A percentile compares a stretch with the other conserved stretches of the same genome.
phyloP scores from a whole-genome alignment of 1,140 invertebrate species.

The Lithobius niger region DNA sequence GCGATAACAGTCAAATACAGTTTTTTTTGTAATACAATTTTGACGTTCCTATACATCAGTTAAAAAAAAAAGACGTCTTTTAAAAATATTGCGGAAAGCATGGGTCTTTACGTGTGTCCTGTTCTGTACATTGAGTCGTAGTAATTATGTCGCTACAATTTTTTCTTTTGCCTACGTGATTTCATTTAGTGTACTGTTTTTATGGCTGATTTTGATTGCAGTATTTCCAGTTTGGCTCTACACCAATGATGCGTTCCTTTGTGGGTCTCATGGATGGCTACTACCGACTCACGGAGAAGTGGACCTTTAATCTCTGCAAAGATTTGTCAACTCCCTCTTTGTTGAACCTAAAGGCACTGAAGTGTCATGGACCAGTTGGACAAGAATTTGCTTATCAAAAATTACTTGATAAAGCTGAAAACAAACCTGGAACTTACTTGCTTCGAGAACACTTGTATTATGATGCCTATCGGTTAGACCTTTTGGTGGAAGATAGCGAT shows the following conservation, averaged over 20 bases:
- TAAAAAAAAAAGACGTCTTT: too few species aligned
- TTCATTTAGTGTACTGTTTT: slow-evolving; percentile 2
- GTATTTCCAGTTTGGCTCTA: slow-evolving; percentile 50
- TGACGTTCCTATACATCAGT: too few species aligned
- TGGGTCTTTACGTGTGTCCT: too few species aligned
- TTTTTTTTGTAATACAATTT: too few species aligned
- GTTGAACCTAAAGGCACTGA: slow-evolving; percentile 49
- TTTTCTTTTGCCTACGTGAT: too few species aligned
- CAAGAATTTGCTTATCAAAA: slow-evolving; percentile 69
- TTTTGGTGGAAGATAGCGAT: slow-evolving; percentile 45
- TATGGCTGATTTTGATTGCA: too few species aligned
- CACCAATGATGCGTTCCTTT: slow-evolving; percentile 53
- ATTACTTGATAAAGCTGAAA: slow-evolving; percentile 56
- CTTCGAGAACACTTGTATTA: slow-evolving; percentile 63
- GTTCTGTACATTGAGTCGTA: too few species aligned
- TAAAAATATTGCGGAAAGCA: too few species aligned
- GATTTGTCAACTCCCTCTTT: slow-evolving; percentile 62
- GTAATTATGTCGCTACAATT: too few species aligned
- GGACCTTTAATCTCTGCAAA: slow-evolving; percentile 77
- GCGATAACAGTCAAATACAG: too few species aligned
- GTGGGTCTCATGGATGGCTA: slow-evolving; percentile 73
- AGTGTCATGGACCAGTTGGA: slow-evolving; percentile 77
- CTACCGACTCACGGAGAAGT: slow-evolving; percentile 70
- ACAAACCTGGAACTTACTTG: slow-evolving; percentile 60
- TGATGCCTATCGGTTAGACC: slow-evolving; percentile 62